Evolutionary conservation across 2,888 invertebrate species (phyloP), one percentile per base, ranked within the genome.

Genomic region (Pollenia angustigena): DNA sequence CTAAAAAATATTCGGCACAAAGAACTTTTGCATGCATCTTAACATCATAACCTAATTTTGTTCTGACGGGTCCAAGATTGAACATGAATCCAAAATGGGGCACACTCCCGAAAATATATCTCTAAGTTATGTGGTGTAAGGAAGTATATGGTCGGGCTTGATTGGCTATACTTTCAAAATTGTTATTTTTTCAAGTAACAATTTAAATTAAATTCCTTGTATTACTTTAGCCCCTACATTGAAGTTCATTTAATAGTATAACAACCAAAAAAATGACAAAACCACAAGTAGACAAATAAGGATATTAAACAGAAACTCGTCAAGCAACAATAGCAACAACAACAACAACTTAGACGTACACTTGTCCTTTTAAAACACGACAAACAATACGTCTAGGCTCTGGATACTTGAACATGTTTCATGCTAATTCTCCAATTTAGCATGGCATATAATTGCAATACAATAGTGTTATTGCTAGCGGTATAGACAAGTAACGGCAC

Each of bases 401-500:
- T 48, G 52, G 40, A 60, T 79, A 88, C 87, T 88, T 85, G 86
- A 87, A 87, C 88, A 87, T 88, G 87, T 85, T 85, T 54, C 80
- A 85, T 82, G 81, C 86, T 82, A 82, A 87, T 87, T 82, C 88
- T 85, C 87, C 82, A 81, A 86, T 86, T 87, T 85, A 85, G 85
- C 85, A 86, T 85, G 85, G 74, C 86, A 84, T 74, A 85, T 87
- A 88, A 88, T 88, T 88, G 85, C 85, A 88, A 78, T 84, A 84
- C 81, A 87, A 85, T 85, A 66, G 68, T 66, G 60, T 54, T 58
- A 40, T 74, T 68, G 79, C 32, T 6, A 32, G 6, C 1, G 6
- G 0, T 32, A 6, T 40, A 66, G 58, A 76, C 64, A 18, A 52
- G 60, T 68, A 60, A 66, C 42, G 40, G 66, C 14, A 56, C 23